These are phyloP conservation scores for Pipistrellus pygmaeus DNA, from an alignment of 2,797 vertebrate species.

Conservation along the genomic window DNA sequence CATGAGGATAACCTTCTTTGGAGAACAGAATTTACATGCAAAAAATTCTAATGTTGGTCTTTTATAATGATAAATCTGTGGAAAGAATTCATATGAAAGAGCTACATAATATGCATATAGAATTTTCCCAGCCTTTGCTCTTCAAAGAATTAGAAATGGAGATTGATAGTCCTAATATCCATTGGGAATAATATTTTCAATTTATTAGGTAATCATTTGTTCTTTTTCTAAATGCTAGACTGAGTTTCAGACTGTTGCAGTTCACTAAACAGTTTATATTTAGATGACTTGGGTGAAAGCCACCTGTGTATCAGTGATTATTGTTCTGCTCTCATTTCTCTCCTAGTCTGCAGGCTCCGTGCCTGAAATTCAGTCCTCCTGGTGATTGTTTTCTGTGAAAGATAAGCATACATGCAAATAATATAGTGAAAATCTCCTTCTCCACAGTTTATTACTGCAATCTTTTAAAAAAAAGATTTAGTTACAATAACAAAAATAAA, in stretches of 20 bases:
- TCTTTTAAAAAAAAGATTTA: neutral
- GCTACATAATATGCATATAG: neutral
- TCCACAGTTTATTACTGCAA: neutral
- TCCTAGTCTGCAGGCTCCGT: neutral
- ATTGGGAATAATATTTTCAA: neutral
- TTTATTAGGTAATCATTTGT: neutral
- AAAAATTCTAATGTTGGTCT: neutral
- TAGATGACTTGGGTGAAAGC: neutral
- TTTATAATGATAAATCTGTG: slow-evolving; percentile 1
- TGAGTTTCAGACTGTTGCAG: neutral
- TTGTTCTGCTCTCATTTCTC: neutral
- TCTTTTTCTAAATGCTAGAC: neutral
- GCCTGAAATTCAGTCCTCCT: neutral
- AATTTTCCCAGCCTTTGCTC: neutral
- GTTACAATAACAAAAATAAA: neutral
- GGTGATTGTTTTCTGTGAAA: neutral
- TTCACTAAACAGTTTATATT: neutral
- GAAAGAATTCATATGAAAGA: neutral
- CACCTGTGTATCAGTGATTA: neutral
- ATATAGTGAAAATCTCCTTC: neutral
- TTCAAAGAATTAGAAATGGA: neutral
- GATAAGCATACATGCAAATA: neutral
- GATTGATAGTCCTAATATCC: neutral
- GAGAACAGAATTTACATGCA: slow-evolving; percentile 16
- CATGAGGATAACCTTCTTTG: neutral